Evolutionary conservation across 2,888 invertebrate species (phyloP), one percentile per base, ranked within the genome.

Genomic region (Tenthredo livida): DNA sequence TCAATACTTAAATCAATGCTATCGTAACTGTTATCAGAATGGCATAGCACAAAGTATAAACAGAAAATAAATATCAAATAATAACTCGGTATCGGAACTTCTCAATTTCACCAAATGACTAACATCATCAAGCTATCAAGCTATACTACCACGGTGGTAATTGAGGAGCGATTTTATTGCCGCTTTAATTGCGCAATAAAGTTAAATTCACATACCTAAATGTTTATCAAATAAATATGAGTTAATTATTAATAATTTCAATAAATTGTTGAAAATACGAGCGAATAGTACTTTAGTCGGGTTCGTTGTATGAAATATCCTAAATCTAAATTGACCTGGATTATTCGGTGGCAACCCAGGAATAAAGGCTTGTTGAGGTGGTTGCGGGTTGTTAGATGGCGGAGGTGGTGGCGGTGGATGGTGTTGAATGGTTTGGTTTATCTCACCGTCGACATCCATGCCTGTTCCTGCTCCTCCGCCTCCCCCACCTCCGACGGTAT

Each of bases 371-470:
- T 92, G 92, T 33, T 29, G 93, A 43, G 94, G 10, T 94, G 94
- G 84, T 94, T 94, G 95, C 95, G 90, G 85, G 84, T 91, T 93
- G 72, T 88, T 91, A 10, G 91, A 87, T 0, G 90, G 84, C 58
- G 89, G 85, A 15, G 91, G 89, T 86, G 94, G 94, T 72, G 95
- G 94, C 84, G 95, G 94, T 73, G 96, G 96, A 93, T 96, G 96
- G 93, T 96, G 96, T 88, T 96, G 96, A 89, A 96, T 96, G 12
- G 96, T 96, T 89, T 95, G 95, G 85, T 95, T 95, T 85, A 96
- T 94, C 88, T 96, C 96, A 84, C 94, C 95, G 87, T 95, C 95
- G 61, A 95, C 95, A 87, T 95, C 95, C 94, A 95, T 95, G 70
- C 94, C 94, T 54, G 93, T 92, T 21, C 93, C 90, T 50, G 90